Evolutionary conservation across 2,888 invertebrate genomes (phyloP).

Genomic region (Sylvicola fuscatus): DNA sequence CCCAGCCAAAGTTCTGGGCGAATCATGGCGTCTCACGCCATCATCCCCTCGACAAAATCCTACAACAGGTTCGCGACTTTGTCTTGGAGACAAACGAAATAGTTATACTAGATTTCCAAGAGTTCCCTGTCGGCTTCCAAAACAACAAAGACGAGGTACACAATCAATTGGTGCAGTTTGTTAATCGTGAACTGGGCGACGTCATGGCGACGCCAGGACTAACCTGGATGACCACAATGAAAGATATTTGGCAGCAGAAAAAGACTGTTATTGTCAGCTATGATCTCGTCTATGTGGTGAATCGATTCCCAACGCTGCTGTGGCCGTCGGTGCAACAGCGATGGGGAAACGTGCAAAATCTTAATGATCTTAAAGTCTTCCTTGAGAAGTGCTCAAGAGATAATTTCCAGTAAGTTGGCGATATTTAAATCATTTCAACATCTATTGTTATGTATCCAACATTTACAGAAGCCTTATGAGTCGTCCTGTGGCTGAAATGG

Average conservation of each 20-base stretch:
- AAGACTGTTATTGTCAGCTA: constrained; percentile 32
- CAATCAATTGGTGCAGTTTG: constrained; percentile 28
- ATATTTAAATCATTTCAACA: constrained; percentile 25
- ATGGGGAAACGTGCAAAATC: constrained; percentile 42
- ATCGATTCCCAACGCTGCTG: constrained; percentile 20
- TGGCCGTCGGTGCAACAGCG: constrained; percentile 38
- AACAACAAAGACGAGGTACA: constrained; percentile 27
- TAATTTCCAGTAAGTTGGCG: constrained; percentile 11
- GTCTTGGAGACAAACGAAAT: constrained; percentile 34
- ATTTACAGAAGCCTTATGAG: constrained; percentile 9
- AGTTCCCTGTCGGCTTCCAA: constrained; percentile 28
- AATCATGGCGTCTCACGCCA: constrained; percentile 33
- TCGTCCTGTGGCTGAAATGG: constrained; percentile 38
- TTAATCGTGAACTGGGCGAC: constrained; percentile 32
- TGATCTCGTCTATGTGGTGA: constrained; percentile 23
- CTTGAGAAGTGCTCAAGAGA: constrained; percentile 16
- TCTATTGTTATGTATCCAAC: neutral
- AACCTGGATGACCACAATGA: constrained; percentile 27
- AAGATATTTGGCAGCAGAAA: constrained; percentile 28
- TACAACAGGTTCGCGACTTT: constrained; percentile 32
- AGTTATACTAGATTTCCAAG: constrained; percentile 35
- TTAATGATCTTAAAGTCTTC: constrained; percentile 30
- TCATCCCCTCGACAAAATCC: constrained; percentile 26
- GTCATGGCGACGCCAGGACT: constrained; percentile 28
- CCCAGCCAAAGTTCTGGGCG: constrained; percentile 26